Conservation (phyloP, 1,140 invertebrate genomes). For the Aphis craccivora region DNA sequence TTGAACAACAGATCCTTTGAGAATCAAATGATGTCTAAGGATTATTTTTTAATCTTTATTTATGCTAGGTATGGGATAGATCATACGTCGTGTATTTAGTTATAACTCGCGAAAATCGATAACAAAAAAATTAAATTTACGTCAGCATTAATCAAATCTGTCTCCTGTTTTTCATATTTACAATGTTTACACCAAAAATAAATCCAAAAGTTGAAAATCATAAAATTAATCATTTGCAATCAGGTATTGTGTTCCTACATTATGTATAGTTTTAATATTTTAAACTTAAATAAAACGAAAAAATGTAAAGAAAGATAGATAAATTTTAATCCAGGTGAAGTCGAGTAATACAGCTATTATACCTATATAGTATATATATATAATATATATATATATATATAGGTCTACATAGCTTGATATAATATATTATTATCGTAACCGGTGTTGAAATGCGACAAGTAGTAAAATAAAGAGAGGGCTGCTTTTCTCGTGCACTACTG, state of each 20-base stretch:
- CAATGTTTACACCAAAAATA: not conserved
- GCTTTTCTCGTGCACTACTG: not conserved
- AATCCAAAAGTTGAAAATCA: too few relatives aligned
- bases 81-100: too few relatives aligned
- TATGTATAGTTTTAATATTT: not conserved
- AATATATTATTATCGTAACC: not conserved
- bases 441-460: not conserved
- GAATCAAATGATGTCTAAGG: too few relatives aligned
- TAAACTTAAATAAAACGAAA: not conserved
- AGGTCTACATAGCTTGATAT: not conserved
- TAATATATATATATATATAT: too few relatives aligned
- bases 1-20: too few relatives aligned
- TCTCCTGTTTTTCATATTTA: too few relatives aligned
- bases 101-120: too few relatives aligned
- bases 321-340: not conserved
- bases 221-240: not conserved
- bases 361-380: too few relatives aligned
- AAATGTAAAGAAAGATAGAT: not conserved
- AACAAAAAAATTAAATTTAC: too few relatives aligned
- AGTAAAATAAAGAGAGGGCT: not conserved
- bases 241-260: not conserved
- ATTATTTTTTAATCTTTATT: too few relatives aligned
- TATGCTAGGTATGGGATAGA: too few relatives aligned
- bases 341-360: not conserved
- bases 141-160: too few relatives aligned